Evolutionary conservation across 2,888 invertebrate species (phyloP).

Genomic region (Nomada lathburiana): DNA sequence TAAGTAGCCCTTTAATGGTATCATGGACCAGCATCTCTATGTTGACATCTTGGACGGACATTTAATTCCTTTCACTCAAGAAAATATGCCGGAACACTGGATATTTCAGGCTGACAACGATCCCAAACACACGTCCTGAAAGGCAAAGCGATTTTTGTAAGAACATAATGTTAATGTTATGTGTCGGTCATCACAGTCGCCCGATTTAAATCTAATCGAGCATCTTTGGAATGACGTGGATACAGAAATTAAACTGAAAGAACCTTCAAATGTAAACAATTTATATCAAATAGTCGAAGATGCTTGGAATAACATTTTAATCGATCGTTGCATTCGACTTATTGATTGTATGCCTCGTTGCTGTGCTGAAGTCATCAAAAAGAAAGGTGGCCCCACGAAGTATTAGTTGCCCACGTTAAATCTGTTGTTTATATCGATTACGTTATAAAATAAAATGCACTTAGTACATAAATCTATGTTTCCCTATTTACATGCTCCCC

Average conservation of each 20-base stretch:
- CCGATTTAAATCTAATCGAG: not conserved
- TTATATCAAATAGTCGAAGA: not conserved
- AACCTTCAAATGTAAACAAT: not conserved
- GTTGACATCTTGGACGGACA: not conserved
- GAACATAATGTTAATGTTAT: not conserved
- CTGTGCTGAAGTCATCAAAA: constrained; percentile 2
- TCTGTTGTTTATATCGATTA: not conserved
- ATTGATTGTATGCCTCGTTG: not conserved
- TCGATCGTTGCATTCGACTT: not conserved
- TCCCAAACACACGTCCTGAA: not conserved
- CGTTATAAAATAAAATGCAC: not conserved
- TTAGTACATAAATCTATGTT: not conserved
- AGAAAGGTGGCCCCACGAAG: not conserved
- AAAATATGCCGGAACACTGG: not conserved
- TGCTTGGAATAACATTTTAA: constrained; percentile 1
- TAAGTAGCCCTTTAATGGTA: not conserved
- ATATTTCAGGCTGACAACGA: constrained; percentile 3
- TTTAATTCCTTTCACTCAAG: constrained; percentile 3
- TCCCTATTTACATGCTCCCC: constrained; percentile 6
- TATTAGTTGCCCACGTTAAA: constrained; percentile 3
- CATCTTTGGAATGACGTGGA: not conserved
- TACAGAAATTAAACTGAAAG: not conserved
- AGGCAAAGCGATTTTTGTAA: not conserved
- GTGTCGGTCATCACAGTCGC: not conserved
- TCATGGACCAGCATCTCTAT: constrained; percentile 4